Percentiles rank a stretch among this genome's conserved stretches.
These are phyloP conservation scores for Anomalospiza imberbis DNA, from an alignment of 2,797 vertebrate genomes.

Conservation along the genomic window DNA sequence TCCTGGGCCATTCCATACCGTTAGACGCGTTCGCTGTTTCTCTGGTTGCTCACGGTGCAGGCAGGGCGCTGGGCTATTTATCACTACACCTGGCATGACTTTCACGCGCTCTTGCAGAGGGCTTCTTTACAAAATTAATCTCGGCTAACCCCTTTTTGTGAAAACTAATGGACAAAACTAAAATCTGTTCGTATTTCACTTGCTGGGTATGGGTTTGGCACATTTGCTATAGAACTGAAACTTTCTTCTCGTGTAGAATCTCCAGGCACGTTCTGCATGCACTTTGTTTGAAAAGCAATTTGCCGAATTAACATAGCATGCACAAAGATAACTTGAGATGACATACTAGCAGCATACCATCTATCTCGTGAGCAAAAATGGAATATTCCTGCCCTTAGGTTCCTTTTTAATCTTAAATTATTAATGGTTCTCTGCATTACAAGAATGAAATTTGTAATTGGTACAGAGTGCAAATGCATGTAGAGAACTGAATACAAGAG, in stretches of 20 bases:
- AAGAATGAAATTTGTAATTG: background rate
- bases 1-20: fast-evolving
- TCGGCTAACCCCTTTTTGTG: background rate
- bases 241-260: background rate
- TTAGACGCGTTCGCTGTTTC: background rate
- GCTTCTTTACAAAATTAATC: background rate
- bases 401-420: slow-evolving; percentile 37
- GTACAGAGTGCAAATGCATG: background rate
- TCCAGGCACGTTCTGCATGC: background rate
- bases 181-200: background rate
- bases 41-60: background rate
- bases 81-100: fast-evolving
- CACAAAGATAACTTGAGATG: slow-evolving; percentile 18
- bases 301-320: slow-evolving; percentile 38
- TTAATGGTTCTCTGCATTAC: slow-evolving; percentile 13
- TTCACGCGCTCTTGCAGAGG: background rate
- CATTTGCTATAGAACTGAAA: background rate
- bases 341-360: background rate
- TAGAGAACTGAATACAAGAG: background rate
- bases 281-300: slow-evolving; percentile 33
- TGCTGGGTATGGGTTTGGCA: background rate
- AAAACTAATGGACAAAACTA: background rate
- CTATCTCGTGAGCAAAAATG: slow-evolving; percentile 4
- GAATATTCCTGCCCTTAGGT: slow-evolving; percentile 21
- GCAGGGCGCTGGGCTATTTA: fast-evolving